Evolutionary conservation across 2,113 vertebrate species (phyloP), one percentile per base, ranked within the genome.

Genomic region (Aphelocoma coerulescens): DNA sequence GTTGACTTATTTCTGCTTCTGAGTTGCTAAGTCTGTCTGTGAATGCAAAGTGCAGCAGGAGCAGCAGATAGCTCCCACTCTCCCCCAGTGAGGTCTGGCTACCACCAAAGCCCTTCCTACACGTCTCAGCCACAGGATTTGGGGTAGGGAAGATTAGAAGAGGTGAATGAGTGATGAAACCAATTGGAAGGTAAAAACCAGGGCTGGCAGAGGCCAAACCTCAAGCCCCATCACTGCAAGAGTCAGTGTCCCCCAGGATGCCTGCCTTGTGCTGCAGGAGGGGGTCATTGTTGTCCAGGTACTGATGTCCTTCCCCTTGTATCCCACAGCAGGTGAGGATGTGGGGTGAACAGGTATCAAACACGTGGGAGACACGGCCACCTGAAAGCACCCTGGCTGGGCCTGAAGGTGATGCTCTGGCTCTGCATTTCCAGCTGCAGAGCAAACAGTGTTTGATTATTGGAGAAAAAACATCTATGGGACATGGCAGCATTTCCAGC

Each of bases 281-380:
- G 41, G 51, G 17, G 13, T 41, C 3, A 3, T 0, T 20, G 37
- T 15, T 49, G 62, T 7, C n/a, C 78, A 63, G 61, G 17, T 16
- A 22, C 37, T 37, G 67, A 51, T 0, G 3, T 58, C 57, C 37
- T 58, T 30, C 28, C 28, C 59, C 37, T 49, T 0, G 0, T 28
- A 46, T 11, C 11, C 37, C 41, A 21, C 2, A 3, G n/a, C 3
- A 5, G 32, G 16, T 10, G 32, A 91, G 27, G 32, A 17, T 4
- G 7, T 33, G 35, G 37, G 49, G 11, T 52, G 32, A 72, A 63
- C 19, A 44, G 39, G 23, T 51, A 61, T 18, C 1, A 3, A 52
- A 33, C 2, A 22, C 11, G 3, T 0, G 0, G 22, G 52, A 35
- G 21, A 75, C 30, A 7, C 0, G 2, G 61, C 58, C 58, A 59